These are phyloP conservation scores for Melieria crassipennis DNA, from an alignment of 2,888 invertebrate genomes.

Conservation along the genomic window DNA sequence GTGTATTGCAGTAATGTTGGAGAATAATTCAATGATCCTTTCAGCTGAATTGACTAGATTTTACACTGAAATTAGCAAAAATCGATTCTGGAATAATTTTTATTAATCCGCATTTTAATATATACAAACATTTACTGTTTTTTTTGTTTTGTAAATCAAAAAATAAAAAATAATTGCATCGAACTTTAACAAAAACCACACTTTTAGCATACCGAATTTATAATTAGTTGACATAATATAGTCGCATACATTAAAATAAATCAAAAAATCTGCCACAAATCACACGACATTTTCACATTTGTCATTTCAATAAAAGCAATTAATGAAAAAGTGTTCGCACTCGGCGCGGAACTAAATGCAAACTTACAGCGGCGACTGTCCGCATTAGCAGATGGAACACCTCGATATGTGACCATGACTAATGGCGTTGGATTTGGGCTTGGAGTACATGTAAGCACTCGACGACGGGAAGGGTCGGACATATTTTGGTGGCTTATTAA, in stretches of 20 bases:
- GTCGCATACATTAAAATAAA: constrained; percentile 9
- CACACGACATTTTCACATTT: constrained; percentile 36
- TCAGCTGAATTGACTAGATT: too few relatives aligned
- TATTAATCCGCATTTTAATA: too few relatives aligned
- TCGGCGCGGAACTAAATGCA: constrained; percentile 14
- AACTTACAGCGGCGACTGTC: not conserved
- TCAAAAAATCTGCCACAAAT: constrained; percentile 31
- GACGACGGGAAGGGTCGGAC: not conserved
- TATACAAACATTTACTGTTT: too few relatives aligned
- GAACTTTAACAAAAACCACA: too few relatives aligned
- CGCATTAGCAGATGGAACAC: constrained; percentile 37
- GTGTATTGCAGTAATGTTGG: too few relatives aligned
- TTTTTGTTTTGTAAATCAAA: too few relatives aligned
- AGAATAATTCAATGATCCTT: too few relatives aligned
- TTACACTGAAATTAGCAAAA: too few relatives aligned
- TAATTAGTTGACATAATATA: too few relatives aligned
- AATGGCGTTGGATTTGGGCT: constrained; percentile 33
- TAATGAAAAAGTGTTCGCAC: constrained; percentile 28
- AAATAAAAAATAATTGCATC: too few relatives aligned
- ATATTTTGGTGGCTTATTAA: not conserved
- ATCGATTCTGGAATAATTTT: too few relatives aligned
- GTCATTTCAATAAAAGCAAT: constrained; percentile 36
- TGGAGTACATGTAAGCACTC: not conserved
- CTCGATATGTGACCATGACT: constrained; percentile 43
- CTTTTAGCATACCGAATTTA: too few relatives aligned